These are phyloP conservation scores for Heterocephalus glaber DNA, from an alignment of 2,113 vertebrate genomes.

Conservation along the genomic window DNA sequence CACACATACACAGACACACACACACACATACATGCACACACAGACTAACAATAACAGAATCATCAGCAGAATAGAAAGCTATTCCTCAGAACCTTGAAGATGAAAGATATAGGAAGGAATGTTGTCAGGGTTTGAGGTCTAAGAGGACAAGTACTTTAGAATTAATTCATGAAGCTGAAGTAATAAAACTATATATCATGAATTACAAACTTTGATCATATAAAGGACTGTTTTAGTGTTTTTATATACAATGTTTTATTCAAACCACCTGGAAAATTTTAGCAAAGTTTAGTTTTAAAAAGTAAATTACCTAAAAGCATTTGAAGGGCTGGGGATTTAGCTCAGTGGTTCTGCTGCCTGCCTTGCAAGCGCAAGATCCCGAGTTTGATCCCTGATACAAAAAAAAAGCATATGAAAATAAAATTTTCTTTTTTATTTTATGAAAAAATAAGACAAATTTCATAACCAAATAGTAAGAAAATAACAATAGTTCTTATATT, in stretches of 20 bases:
- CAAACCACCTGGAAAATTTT: not conserved
- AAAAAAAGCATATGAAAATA: not conserved
- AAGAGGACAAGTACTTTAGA: not conserved
- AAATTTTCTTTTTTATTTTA: not conserved
- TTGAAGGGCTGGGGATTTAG: too few relatives aligned
- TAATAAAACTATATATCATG: not conserved
- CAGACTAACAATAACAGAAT: not conserved
- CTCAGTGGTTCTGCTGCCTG: too few relatives aligned
- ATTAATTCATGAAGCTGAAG: not conserved
- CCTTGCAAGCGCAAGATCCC: too few relatives aligned
- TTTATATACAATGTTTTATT: not conserved
- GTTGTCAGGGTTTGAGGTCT: not conserved
- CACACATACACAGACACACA: too few relatives aligned
- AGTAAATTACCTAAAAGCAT: not conserved
- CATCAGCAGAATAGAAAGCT: not conserved
- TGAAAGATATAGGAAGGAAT: not conserved
- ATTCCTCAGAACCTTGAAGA: not conserved
- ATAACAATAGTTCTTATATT: not conserved
- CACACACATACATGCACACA: not conserved
- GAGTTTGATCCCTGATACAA: too few relatives aligned
- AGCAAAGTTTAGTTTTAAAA: conserved; percentile 43
- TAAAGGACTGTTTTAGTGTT: not conserved
- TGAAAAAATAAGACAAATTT: not conserved
- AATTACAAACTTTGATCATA: not conserved
- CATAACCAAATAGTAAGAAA: not conserved